A percentile compares a stretch with the other conserved stretches of the same genome.
These are phyloP conservation scores for Chironomus striatipennis DNA, from an alignment of 1,140 invertebrate genomes.

Conservation along the genomic window DNA sequence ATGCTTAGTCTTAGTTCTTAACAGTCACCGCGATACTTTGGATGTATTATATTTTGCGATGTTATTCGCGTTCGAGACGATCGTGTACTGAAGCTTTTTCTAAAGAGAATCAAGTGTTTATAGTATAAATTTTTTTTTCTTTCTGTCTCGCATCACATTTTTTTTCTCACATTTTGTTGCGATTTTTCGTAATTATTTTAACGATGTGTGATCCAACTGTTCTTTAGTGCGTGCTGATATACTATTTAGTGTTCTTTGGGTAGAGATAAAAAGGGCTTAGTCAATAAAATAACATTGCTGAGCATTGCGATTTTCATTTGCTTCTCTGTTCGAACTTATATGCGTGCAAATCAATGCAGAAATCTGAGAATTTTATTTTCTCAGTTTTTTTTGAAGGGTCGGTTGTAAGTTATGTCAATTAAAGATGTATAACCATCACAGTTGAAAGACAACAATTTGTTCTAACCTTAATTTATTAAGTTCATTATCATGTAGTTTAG, in stretches of 20 bases:
- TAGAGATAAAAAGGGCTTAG: neutral
- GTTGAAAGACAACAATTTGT: neutral
- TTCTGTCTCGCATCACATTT: neutral
- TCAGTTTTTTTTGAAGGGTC: neutral
- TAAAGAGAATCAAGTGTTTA: neutral
- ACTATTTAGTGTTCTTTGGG: neutral
- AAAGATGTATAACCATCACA: too few relatives aligned
- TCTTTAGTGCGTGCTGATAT: constrained; percentile 12
- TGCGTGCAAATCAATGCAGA: constrained; percentile 4
- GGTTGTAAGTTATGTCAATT: too few relatives aligned
- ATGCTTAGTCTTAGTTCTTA: too few relatives aligned
- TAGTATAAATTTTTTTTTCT: constrained; percentile 3
- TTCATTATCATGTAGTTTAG: neutral
- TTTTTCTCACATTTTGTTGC: neutral
- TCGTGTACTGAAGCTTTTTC: constrained; percentile 19
- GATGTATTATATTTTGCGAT: neutral
- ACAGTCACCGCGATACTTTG: neutral
- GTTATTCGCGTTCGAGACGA: constrained; percentile 10
- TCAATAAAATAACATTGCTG: neutral
- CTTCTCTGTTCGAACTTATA: neutral
- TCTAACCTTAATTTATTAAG: neutral
- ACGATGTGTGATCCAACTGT: neutral
- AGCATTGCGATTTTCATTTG: neutral
- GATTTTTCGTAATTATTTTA: constrained; percentile 10
- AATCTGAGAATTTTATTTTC: neutral